Evolutionary conservation across 2,888 invertebrate species (phyloP).

Genomic region (Sinodicranocentrus sp.): DNA sequence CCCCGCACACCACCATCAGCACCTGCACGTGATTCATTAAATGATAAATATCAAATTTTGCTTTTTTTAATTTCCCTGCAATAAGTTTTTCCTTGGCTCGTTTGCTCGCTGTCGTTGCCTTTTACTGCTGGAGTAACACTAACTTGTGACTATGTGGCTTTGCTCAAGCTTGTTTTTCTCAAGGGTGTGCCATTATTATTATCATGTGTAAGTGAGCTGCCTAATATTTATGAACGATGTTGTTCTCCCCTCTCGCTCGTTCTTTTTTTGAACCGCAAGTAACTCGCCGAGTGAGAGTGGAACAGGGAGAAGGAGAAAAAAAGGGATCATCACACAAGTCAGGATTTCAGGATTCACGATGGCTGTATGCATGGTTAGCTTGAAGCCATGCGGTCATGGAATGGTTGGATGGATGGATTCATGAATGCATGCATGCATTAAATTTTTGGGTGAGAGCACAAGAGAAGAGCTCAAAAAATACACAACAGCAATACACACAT

Average conservation of each 20-base stretch:
- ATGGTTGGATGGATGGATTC: constrained; percentile 58
- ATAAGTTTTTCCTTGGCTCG: constrained; percentile 70
- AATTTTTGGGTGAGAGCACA: constrained; percentile 65
- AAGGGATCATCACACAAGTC: constrained; percentile 59
- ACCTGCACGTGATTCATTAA: constrained; percentile 77
- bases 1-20: constrained; percentile 66
- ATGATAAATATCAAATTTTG: constrained; percentile 77
- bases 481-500: constrained; percentile 55
- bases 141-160: constrained; percentile 45
- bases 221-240: constrained; percentile 68
- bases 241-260: constrained; percentile 43
- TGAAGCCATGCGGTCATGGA: constrained; percentile 63
- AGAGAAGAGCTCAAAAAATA: constrained; percentile 39
- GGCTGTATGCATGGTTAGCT: constrained; percentile 57
- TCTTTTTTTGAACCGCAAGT: too few species aligned
- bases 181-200: constrained; percentile 66
- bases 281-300: too few species aligned
- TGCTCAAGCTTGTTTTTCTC: constrained; percentile 53
- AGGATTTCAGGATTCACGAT: constrained; percentile 52
- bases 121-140: constrained; percentile 14
- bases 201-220: constrained; percentile 70
- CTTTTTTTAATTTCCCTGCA: constrained; percentile 77
- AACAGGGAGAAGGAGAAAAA: constrained; percentile 23
- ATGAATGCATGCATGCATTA: constrained; percentile 69
- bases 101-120: constrained; percentile 54